Base-by-base conservation (phyloP, 2,888 invertebrate genomes). In the Rhimphoctona megacephalus region DNA sequence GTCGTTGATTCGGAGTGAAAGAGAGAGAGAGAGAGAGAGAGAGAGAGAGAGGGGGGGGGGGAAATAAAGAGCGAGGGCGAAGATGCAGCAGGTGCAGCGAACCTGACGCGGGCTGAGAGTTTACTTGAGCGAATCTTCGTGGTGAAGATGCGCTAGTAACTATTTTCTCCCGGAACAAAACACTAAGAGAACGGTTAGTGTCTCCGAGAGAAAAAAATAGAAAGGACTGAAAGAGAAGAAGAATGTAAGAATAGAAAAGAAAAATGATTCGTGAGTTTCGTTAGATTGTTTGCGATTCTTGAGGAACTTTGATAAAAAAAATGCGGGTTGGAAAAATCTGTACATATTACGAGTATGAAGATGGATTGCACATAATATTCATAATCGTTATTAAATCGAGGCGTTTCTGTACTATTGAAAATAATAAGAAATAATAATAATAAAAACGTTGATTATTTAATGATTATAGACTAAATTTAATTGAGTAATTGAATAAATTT, bases 91-190 rank as follows among this genome's bases (percentile, higher is more conserved):
- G 84, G 85, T 87, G 78, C 85, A 85, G 54, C 67, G 81, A 81
- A 84, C 82, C 82, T 80, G 86, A 85, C 57, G 79, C 70, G 78
- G 52, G 82, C 39, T 52, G 57, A 52, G 67, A 80, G 77, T n/a
- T 74, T 54, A 70, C 77, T 81, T 79, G 81, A 81, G 66, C 82
- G 84, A 85, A 81, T 78, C 84, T 72, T 89, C 86, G 86, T 86
- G 81, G 64, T 81, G 85, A 79, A 88, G 81, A 67, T 77, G 87
- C 85, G 85, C 84, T 84, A 85, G 86, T 88, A 83, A 83, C 82
- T 88, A 87, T 87, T 87, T 88, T 88, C 88, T 89, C 88, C 88
- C 89, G 88, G 89, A 89, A 89, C 89, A 88, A 88, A 78, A 64
- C 78, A 61, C 81, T 73, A 49, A 82, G 81, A 87, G 81, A 83